Conservation (phyloP, 1,140 invertebrate genomes). For the Leguminivora glycinivorella region DNA sequence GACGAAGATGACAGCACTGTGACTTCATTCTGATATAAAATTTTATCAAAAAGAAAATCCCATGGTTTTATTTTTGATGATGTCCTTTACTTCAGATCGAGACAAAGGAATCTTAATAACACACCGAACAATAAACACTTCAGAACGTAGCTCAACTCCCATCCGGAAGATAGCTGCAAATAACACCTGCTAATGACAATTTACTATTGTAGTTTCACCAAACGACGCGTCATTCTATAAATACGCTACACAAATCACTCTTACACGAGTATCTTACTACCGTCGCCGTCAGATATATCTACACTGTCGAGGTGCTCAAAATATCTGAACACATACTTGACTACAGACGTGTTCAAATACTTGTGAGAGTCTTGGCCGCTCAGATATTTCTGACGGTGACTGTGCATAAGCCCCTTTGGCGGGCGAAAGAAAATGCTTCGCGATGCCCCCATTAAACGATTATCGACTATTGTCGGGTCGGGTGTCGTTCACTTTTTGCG, state of each 20-base stretch:
- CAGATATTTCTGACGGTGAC: no score
- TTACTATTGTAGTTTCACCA: neutral
- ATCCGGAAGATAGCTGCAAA: conserved; percentile 12
- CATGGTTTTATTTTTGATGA: no score
- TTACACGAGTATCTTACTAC: neutral
- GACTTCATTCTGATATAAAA: no score
- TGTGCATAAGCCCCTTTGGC: neutral
- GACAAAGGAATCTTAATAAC: neutral
- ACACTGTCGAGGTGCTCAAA: no score
- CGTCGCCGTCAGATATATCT: no score
- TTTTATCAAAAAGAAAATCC: no score
- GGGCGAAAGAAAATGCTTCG: neutral
- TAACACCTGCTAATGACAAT: neutral
- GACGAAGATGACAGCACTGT: no score
- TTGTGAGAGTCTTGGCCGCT: no score
- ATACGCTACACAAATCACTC: neutral
- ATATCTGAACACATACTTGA: no score
- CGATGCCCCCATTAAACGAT: conserved; percentile 20
- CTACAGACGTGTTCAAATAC: no score
- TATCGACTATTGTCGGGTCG: conserved; percentile 16
- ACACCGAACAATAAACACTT: no score
- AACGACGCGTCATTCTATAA: conserved; percentile 1
- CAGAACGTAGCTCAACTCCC: neutral
- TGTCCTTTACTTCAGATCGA: neutral
- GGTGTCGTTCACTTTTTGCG: conserved; percentile 10